Evolutionary conservation across 2,888 invertebrate species (phyloP).

Genomic region (Syritta pipiens): DNA sequence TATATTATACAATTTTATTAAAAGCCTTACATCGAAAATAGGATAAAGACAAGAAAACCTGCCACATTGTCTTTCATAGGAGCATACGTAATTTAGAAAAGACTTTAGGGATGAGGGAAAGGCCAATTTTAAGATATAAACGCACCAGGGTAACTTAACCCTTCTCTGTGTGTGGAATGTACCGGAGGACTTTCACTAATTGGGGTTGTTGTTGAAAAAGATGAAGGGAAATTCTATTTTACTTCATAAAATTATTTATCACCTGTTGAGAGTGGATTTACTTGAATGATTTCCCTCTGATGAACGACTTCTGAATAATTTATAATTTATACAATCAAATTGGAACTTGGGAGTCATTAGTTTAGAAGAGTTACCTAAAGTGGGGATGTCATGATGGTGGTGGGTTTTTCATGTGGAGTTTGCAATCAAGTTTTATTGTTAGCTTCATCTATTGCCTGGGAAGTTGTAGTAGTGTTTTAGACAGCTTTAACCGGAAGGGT

Average conservation of each 20-base stretch:
- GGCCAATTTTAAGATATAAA: too few relatives aligned
- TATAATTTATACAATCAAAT: conserved; percentile 5
- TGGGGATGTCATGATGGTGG: not conserved
- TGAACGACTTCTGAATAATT: conserved; percentile 8
- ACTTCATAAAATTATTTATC: conserved; percentile 11
- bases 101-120: too few relatives aligned
- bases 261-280: conserved; percentile 9
- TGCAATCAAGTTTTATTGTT: conserved; percentile 3
- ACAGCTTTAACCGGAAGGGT: conserved; percentile 5
- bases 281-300: conserved; percentile 7
- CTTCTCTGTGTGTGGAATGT: not conserved
- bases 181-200: conserved; percentile 18
- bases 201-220: conserved; percentile 5
- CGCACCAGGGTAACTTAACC: too few relatives aligned
- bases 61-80: too few relatives aligned
- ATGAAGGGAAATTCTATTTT: conserved; percentile 13
- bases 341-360: too few relatives aligned
- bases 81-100: too few relatives aligned
- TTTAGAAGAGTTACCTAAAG: too few relatives aligned
- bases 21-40: not conserved
- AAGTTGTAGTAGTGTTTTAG: conserved; percentile 17
- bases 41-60: too few relatives aligned
- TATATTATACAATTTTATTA: not conserved
- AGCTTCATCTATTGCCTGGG: not conserved
- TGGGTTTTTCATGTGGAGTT: conserved; percentile 9